Percentiles rank a stretch among this genome's conserved stretches.
Conservation (phyloP, 2,113 vertebrate species). For the Protobothrops flavoviridis region DNA sequence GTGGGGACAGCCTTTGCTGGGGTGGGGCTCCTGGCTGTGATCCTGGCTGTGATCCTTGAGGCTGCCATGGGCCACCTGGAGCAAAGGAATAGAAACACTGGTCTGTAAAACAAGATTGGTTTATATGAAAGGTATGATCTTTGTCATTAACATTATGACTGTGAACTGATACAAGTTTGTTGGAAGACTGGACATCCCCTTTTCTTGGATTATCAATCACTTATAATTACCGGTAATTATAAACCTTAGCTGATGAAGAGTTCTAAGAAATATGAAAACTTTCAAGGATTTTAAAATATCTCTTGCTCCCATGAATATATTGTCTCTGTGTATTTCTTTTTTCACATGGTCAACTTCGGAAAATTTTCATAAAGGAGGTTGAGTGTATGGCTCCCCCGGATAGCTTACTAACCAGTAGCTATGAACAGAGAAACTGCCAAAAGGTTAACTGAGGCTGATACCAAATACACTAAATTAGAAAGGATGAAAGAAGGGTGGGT, state of each 20-base stretch:
- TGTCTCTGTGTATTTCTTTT: background rate
- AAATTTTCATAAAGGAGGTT: background rate
- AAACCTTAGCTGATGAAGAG: background rate
- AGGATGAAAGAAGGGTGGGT: background rate
- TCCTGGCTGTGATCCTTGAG: conserved; percentile 65
- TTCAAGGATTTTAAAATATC: background rate
- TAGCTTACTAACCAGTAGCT: background rate
- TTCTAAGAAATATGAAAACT: background rate
- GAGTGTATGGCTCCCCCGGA: background rate
- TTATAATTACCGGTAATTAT: no score
- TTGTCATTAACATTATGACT: background rate
- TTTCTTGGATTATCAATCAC: background rate
- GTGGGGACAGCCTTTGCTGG: conserved; percentile 76
- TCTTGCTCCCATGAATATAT: background rate
- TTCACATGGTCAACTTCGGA: background rate
- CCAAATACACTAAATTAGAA: background rate
- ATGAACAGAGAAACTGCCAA: background rate
- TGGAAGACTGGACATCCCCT: background rate
- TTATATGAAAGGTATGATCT: background rate
- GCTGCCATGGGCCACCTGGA: conserved; percentile 83
- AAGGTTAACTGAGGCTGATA: background rate
- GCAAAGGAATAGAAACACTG: background rate
- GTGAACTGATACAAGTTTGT: background rate
- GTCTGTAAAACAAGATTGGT: background rate
- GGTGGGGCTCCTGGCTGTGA: conserved; percentile 67